A percentile compares a stretch with the other conserved stretches of the same genome.
Conservation (phyloP, 2,113 vertebrate genomes). For the Tenebrosternarchus preto region DNA sequence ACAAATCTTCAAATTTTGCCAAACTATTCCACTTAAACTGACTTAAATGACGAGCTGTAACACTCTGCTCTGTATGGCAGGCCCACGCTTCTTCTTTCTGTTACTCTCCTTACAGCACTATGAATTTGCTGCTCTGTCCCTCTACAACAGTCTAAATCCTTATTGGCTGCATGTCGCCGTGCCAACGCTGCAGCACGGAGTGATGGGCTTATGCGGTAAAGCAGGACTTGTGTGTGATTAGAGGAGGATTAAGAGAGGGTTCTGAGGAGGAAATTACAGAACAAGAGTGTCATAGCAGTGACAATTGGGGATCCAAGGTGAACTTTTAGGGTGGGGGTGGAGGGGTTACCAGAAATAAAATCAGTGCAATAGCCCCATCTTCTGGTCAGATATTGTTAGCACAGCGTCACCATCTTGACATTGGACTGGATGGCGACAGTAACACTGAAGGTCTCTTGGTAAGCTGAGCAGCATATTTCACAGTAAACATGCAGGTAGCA, state of each 20-base stretch:
- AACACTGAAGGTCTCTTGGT: too few species aligned
- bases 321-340: constrained; percentile 26
- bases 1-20: not conserved
- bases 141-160: not conserved
- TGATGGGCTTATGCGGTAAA: constrained; percentile 41
- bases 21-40: not conserved
- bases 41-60: not conserved
- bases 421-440: constrained; percentile 12
- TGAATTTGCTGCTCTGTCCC: not conserved
- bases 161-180: constrained; percentile 31
- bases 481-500: constrained; percentile 31
- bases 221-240: constrained; percentile 11
- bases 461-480: constrained; percentile 31
- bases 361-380: constrained; percentile 17
- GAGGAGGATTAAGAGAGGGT: constrained; percentile 2
- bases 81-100: not conserved
- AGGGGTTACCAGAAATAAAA: constrained; percentile 13
- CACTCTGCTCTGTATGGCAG: not conserved
- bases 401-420: not conserved
- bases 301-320: constrained; percentile 15
- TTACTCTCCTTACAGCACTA: not conserved
- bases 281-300: constrained; percentile 31
- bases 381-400: constrained; percentile 14
- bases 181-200: constrained; percentile 27
- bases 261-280: constrained; percentile 23